Evolutionary conservation across 2,888 invertebrate species (phyloP).

Genomic region (Atethmia centrago): DNA sequence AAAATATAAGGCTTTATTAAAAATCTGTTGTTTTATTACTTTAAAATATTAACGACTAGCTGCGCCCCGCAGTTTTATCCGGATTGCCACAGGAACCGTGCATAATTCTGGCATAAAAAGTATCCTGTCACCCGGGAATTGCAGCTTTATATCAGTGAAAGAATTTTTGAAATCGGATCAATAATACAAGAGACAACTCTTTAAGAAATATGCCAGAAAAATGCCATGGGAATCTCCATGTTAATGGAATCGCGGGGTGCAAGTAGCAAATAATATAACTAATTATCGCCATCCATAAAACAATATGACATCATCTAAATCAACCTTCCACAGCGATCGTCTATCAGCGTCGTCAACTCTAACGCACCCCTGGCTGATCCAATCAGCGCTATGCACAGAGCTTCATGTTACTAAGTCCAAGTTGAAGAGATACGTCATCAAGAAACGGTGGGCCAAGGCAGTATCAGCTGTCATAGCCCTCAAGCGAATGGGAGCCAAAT

Average conservation of each 20-base stretch:
- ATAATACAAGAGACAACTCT: neutral
- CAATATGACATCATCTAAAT: constrained; percentile 14
- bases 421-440: constrained; percentile 96
- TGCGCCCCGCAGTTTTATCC: neutral
- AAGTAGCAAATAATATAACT: neutral
- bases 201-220: neutral
- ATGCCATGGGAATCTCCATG: neutral
- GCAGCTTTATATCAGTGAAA: neutral
- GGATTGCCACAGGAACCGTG: neutral
- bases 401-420: constrained; percentile 94
- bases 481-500: constrained; percentile 95
- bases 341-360: constrained; percentile 93
- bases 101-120: neutral
- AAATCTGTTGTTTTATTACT: constrained; percentile 68
- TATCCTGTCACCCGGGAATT: neutral
- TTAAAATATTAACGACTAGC: neutral
- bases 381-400: constrained; percentile 92
- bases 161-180: neutral
- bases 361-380: constrained; percentile 95
- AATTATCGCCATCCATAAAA: neutral
- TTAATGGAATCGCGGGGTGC: neutral
- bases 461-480: constrained; percentile 96
- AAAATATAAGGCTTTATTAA: constrained; percentile 83
- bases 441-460: constrained; percentile 97
- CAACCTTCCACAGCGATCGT: constrained; percentile 91